Evolutionary conservation across 2,888 invertebrate species (phyloP).

Genomic region (Meandrusa payeni): DNA sequence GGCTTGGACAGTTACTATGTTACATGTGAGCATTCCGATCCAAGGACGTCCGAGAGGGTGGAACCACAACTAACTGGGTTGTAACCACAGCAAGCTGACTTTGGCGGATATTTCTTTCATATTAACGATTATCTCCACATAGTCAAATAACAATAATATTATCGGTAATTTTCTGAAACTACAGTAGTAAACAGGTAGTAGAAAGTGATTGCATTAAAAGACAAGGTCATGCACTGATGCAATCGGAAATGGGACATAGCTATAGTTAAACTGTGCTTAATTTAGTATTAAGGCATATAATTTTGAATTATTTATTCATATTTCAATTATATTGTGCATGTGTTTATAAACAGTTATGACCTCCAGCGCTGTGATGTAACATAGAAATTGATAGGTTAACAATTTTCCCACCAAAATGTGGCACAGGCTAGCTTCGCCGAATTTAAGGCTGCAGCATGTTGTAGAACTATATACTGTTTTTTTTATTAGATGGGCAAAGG

Average conservation of each 20-base stretch:
- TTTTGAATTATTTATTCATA: conserved; percentile 24
- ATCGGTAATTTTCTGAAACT: not conserved
- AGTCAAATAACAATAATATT: too few species aligned
- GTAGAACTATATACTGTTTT: conserved; percentile 5
- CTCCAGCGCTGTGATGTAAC: conserved; percentile 71
- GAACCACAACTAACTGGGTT: too few species aligned
- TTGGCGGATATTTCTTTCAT: too few species aligned
- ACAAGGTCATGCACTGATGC: conserved; percentile 55
- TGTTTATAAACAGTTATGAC: conserved; percentile 77
- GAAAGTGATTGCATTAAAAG: conserved; percentile 49
- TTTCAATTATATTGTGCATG: conserved; percentile 40
- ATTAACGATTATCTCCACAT: too few species aligned
- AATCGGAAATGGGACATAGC: conserved; percentile 31
- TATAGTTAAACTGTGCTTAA: not conserved
- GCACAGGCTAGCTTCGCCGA: conserved; percentile 15
- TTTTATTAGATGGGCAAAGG: conserved; percentile 34
- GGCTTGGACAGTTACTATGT: too few species aligned
- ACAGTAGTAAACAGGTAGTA: conserved; percentile 40
- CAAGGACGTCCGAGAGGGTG: too few species aligned
- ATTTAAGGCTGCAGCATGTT: not conserved
- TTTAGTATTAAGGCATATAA: not conserved
- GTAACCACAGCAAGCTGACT: too few species aligned
- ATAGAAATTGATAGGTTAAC: conserved; percentile 65
- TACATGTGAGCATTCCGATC: too few species aligned
- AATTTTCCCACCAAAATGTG: conserved; percentile 72